Evolutionary conservation across 2,797 vertebrate genomes (phyloP).

Genomic region (Neopelma chrysocephalum): DNA sequence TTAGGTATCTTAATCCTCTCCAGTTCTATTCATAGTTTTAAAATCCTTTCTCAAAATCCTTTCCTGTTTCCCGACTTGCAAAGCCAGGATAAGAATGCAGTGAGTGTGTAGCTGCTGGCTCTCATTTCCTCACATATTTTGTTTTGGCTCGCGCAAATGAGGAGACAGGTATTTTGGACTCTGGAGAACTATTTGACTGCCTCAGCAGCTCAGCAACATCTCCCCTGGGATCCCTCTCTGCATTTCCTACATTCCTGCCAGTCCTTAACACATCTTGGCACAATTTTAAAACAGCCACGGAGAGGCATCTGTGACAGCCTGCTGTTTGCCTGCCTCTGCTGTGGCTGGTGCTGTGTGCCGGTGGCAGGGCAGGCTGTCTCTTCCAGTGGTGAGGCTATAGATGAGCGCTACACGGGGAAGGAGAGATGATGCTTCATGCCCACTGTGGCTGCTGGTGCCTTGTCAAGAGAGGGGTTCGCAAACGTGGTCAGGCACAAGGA

Average conservation of each 20-base stretch:
- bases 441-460: not conserved
- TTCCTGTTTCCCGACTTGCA: not conserved
- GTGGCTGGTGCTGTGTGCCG: not conserved
- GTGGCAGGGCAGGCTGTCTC: not conserved
- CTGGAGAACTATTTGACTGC: not conserved
- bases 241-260: not conserved
- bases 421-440: not conserved
- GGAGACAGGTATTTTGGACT: not conserved
- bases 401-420: fast-evolving
- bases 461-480: not conserved
- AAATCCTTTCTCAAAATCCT: not conserved
- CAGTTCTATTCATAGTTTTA: not conserved
- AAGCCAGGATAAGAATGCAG: not conserved
- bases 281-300: fast-evolving
- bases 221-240: not conserved
- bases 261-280: not conserved
- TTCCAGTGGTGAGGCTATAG: not conserved
- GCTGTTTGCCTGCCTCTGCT: not conserved
- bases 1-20: not conserved
- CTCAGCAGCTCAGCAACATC: not conserved
- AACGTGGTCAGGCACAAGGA: not conserved
- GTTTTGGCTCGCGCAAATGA: not conserved
- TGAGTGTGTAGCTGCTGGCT: not conserved
- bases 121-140: not conserved
- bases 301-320: not conserved